phyloP scores from a whole-genome alignment of 2,113 vertebrate genomes.

The Eptatretus burgeri region DNA sequence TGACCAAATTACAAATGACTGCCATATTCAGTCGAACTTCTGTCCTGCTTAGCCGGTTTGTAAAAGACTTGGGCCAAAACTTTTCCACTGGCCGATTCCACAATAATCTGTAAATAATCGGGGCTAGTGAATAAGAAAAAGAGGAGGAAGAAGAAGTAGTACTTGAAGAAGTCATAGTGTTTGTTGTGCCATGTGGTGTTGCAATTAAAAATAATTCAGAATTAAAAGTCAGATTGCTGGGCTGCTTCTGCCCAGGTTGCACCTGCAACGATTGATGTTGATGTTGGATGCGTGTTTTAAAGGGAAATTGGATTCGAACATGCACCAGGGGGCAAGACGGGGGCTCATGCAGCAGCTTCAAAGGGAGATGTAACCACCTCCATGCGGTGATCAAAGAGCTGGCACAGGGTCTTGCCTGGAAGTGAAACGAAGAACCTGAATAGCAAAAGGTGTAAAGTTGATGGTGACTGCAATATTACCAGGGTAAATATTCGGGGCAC shows the following conservation, averaged over 20 bases:
- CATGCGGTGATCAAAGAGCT: no score
- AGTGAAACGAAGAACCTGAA: no score
- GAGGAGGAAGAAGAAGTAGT: not conserved
- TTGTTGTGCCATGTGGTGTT: not conserved
- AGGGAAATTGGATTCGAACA: conserved; percentile 79
- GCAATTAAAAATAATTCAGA: not conserved
- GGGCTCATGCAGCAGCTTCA: conserved; percentile 49
- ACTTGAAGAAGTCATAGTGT: not conserved
- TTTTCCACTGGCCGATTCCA: no score
- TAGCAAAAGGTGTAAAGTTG: no score
- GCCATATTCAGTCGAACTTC: no score
- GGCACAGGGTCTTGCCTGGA: no score
- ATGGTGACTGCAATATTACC: no score
- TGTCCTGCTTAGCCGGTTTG: no score
- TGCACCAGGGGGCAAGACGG: conserved; percentile 84
- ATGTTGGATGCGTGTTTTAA: conserved; percentile 12
- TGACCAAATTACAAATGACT: no score
- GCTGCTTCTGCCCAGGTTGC: not conserved
- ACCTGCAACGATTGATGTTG: not conserved
- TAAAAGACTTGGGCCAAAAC: no score
- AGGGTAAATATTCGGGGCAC: no score
- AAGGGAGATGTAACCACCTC: not conserved
- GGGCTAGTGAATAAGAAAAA: not conserved
- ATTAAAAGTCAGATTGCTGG: not conserved
- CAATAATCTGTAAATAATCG: not conserved